A percentile compares a stretch with the other conserved stretches of the same genome.
Conservation (phyloP, 2,797 vertebrate genomes). For the Thamnophis elegans region DNA sequence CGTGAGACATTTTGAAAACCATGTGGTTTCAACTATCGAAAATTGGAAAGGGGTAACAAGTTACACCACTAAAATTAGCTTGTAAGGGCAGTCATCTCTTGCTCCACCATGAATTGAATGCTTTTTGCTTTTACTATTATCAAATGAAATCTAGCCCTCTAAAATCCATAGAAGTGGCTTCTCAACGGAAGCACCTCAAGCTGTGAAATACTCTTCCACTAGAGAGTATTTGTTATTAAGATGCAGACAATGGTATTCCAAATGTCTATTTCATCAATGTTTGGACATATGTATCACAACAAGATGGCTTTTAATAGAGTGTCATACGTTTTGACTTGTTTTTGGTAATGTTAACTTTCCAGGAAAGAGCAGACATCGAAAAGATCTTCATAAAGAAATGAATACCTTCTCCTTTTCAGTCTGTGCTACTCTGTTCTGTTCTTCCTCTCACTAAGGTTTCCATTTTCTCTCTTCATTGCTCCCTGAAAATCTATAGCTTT, state of each 20-base stretch:
- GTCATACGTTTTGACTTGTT: background rate
- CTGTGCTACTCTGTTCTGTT: background rate
- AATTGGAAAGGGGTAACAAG: background rate
- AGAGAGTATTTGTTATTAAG: background rate
- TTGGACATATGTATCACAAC: background rate
- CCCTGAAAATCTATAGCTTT: background rate
- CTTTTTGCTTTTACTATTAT: background rate
- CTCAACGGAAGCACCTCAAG: background rate
- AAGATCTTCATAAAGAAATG: background rate
- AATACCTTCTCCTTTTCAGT: background rate
- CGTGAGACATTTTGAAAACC: slow-evolving; percentile 33
- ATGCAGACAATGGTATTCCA: background rate
- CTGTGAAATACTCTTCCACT: background rate
- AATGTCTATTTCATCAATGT: background rate
- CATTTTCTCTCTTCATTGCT: background rate
- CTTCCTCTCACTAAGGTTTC: background rate
- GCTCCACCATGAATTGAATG: background rate
- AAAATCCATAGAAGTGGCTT: background rate
- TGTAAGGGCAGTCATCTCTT: background rate
- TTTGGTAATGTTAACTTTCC: background rate
- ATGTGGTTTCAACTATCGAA: background rate
- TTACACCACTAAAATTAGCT: background rate
- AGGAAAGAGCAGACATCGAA: background rate
- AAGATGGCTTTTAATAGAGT: background rate
- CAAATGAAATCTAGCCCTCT: background rate